Evolutionary conservation across 2,888 invertebrate genomes (phyloP).

Genomic region (Dynastes tityus): DNA sequence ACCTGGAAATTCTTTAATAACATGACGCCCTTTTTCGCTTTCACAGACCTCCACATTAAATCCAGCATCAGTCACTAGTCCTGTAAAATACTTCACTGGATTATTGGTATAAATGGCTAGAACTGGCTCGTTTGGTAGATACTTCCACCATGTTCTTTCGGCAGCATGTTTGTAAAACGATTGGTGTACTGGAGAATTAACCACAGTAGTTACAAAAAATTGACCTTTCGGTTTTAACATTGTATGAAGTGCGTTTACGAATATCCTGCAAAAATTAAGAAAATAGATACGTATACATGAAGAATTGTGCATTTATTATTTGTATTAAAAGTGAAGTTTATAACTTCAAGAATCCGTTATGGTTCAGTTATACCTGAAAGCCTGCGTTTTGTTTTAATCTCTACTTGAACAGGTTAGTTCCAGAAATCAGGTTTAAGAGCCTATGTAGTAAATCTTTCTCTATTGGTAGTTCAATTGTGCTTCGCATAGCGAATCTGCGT

Average conservation of each 20-base stretch:
- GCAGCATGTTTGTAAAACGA: slow-evolving; percentile 4
- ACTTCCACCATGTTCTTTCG: slow-evolving; percentile 23
- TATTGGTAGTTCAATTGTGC: no score
- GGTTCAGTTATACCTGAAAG: no score
- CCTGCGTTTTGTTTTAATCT: no score
- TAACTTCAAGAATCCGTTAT: no score
- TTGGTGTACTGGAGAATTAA: slow-evolving; percentile 9
- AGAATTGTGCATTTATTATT: no score
- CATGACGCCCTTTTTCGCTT: background rate
- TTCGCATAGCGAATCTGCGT: no score
- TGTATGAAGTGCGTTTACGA: background rate
- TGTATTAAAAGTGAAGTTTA: no score
- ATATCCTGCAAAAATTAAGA: background rate
- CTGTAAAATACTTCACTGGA: slow-evolving; percentile 4
- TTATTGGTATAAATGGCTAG: background rate
- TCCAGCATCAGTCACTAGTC: background rate
- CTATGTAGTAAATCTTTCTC: no score
- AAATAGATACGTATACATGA: no score
- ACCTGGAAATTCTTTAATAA: slow-evolving; percentile 5
- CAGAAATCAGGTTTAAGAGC: no score
- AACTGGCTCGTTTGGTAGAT: slow-evolving; percentile 3
- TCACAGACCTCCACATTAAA: slow-evolving; percentile 25
- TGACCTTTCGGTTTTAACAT: slow-evolving; percentile 28
- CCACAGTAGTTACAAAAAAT: slow-evolving; percentile 1
- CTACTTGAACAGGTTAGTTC: no score